phyloP scores from a whole-genome alignment of 2,888 invertebrate genomes.

The Halictus ligatus region DNA sequence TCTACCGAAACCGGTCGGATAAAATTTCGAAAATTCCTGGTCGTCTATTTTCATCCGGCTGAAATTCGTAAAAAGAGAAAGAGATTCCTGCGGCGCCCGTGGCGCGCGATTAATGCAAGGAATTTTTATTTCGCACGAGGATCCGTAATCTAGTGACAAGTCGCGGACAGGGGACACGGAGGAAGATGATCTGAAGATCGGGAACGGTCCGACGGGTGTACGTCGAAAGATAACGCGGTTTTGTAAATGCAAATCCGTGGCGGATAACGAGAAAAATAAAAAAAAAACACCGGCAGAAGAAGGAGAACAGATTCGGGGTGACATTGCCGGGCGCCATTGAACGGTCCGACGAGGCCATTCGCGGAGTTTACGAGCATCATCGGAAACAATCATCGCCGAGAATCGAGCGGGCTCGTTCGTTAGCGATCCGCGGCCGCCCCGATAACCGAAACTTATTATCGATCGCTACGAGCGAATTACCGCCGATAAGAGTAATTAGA shows the following conservation, averaged over 20 bases:
- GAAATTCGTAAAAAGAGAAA: background rate
- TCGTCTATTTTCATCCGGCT: background rate
- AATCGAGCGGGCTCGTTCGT: background rate
- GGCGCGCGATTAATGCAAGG: background rate
- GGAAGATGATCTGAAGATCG: background rate
- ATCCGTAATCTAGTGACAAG: background rate
- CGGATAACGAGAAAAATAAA: background rate
- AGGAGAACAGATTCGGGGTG: background rate
- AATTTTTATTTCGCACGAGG: background rate
- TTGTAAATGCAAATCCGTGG: conserved; percentile 5
- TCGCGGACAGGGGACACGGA: background rate
- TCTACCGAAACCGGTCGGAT: background rate
- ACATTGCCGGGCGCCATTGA: background rate
- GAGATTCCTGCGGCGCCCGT: background rate
- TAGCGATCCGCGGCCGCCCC: background rate
- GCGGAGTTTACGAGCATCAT: background rate
- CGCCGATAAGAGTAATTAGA: conserved; percentile 53
- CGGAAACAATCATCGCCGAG: background rate
- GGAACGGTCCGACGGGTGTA: background rate
- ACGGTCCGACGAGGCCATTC: background rate
- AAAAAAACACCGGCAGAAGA: background rate
- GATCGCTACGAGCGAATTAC: background rate
- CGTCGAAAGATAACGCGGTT: conserved; percentile 2
- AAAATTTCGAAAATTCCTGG: background rate
- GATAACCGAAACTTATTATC: background rate